Conservation (phyloP, 2,113 vertebrate genomes). For the Chrysemys picta region DNA sequence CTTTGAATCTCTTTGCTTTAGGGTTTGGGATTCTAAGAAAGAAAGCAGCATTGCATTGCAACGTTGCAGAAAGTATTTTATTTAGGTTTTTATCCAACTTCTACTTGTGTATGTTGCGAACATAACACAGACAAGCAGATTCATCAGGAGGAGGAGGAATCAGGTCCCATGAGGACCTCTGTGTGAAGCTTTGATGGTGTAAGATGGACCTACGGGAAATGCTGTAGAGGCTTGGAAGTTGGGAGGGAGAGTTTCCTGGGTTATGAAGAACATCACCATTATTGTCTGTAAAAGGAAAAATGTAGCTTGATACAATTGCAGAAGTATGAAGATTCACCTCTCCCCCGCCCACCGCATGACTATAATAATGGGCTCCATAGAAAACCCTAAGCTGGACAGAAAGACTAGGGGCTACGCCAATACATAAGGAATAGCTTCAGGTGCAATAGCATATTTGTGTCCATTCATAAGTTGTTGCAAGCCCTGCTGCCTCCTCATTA, state of each 20-base stretch:
- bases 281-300: neutral
- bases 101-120: neutral
- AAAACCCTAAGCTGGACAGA: neutral
- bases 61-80: neutral
- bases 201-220: rapidly evolving
- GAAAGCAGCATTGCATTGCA: neutral
- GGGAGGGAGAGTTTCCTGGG: neutral
- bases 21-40: neutral
- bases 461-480: neutral
- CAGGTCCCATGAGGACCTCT: neutral
- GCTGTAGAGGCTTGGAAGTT: neutral
- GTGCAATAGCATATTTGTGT: neutral
- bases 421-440: neutral
- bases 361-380: neutral
- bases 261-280: neutral
- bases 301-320: rapidly evolving
- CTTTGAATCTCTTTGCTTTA: neutral
- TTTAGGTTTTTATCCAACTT: neutral
- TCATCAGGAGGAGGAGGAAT: neutral
- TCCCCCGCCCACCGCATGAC: neutral
- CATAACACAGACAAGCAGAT: neutral
- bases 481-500: neutral
- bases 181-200: neutral
- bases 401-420: neutral
- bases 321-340: neutral